phyloP scores from a whole-genome alignment of 2,888 invertebrate genomes.

The Folsomia candida region DNA sequence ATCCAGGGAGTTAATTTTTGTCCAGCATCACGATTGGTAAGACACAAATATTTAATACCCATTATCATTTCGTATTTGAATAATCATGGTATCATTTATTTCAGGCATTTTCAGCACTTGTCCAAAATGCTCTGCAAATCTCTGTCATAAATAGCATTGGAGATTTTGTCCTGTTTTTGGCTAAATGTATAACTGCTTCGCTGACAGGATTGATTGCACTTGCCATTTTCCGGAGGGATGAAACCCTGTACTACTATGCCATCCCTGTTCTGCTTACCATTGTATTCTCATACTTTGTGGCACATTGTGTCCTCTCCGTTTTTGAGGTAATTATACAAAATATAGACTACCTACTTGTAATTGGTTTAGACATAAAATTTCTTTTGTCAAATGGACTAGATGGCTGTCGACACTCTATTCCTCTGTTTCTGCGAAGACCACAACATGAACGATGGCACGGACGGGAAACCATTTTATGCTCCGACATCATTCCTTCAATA shows the following conservation, averaged over 20 bases:
- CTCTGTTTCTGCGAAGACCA: constrained; percentile 91
- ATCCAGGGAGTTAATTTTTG: constrained; percentile 89
- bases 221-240: constrained; percentile 69
- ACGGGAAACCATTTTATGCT: constrained; percentile 43
- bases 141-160: constrained; percentile 90
- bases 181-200: constrained; percentile 74
- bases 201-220: constrained; percentile 76
- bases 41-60: constrained; percentile 48
- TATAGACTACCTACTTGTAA: not conserved
- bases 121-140: constrained; percentile 79
- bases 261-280: constrained; percentile 80
- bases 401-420: constrained; percentile 90
- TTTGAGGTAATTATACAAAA: constrained; percentile 72
- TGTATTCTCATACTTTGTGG: constrained; percentile 84
- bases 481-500: constrained; percentile 34
- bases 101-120: constrained; percentile 81
- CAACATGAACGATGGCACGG: constrained; percentile 67
- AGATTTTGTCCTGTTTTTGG: constrained; percentile 87
- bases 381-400: constrained; percentile 59
- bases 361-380: constrained; percentile 8
- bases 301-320: constrained; percentile 86
- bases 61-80: not conserved
- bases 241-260: constrained; percentile 76
- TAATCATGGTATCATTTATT: not conserved
- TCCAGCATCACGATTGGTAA: constrained; percentile 81